Base-by-base conservation (phyloP, 2,888 invertebrate species). In the Bellardia pandia region DNA sequence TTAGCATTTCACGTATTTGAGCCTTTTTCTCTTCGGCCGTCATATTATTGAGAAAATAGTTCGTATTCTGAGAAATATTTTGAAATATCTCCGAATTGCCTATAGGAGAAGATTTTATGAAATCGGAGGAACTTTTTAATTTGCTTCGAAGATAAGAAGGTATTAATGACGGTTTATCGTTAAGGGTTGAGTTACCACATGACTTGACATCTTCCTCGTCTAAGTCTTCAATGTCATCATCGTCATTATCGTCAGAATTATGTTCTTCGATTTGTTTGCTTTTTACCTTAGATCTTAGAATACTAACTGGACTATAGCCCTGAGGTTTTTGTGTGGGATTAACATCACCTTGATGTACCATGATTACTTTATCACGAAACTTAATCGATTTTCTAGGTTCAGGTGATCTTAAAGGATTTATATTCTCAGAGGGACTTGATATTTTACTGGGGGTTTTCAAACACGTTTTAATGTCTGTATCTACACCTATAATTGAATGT, bases 371-470 rank as follows among this genome's bases (percentile, higher is more conserved):
- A 45, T 91, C 91, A 2, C 85, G 89, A 23, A 92, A 90, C 64
- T 91, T 92, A 0, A 91, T 90, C 0, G 91, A 92, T 40, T 90
- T 91, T 60, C 89, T 83, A 2, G 84, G 86, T 53, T 85, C 88
- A 0, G 58, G 51, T 3, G 82, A 74, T 3, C 40, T 37, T 4
- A n/a, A 9, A 11, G 62, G 51, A 2, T 13, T 64, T 0, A 40
- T 11, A 33, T 23, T n/a, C n/a, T 69, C 53, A 13, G 7, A 48
- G 40, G 45, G n/a, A n/a, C 11, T 78, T 45, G 4, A 33, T 56
- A 11, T n/a, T 71, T 45, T 72, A 11, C 14, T 68, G 1, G 30
- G 14, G 11, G 37, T 23, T 56, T 64, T 77, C 4, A 77, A 72
- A 48, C 71, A 77, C 37, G 53, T 77, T 77, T 71, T 64, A n/a